These are phyloP conservation scores for Zygaena filipendulae DNA, from an alignment of 2,888 invertebrate genomes.

Conservation along the genomic window DNA sequence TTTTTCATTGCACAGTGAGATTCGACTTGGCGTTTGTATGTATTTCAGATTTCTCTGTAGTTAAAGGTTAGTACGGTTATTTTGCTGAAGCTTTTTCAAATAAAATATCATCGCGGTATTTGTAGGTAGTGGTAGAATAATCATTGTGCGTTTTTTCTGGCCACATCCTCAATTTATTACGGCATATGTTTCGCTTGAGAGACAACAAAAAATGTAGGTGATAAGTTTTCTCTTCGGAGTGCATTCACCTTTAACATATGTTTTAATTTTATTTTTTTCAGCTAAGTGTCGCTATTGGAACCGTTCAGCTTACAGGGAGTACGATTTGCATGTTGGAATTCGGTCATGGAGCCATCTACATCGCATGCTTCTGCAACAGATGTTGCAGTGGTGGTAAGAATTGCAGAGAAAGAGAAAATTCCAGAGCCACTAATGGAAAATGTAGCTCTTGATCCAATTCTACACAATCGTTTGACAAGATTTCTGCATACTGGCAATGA, in stretches of 20 bases:
- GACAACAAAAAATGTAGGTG: constrained; percentile 50
- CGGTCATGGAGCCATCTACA: too few species aligned
- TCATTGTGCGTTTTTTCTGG: constrained; percentile 64
- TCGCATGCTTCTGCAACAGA: background rate
- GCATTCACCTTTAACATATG: constrained; percentile 30
- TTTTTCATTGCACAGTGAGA: too few species aligned
- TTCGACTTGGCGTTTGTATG: too few species aligned
- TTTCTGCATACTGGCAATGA: constrained; percentile 65
- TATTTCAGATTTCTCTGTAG: too few species aligned
- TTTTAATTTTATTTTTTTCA: background rate
- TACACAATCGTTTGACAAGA: constrained; percentile 48
- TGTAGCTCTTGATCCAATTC: constrained; percentile 35
- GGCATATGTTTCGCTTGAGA: constrained; percentile 60
- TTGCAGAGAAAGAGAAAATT: constrained; percentile 22
- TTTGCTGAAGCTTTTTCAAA: too few species aligned
- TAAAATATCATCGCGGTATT: too few species aligned
- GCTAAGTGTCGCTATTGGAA: background rate
- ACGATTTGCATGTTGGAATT: constrained; percentile 10
- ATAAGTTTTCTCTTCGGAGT: constrained; percentile 33
- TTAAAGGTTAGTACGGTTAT: too few species aligned
- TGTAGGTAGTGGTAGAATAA: too few species aligned
- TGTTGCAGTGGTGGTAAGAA: constrained; percentile 7
- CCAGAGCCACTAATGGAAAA: constrained; percentile 26
- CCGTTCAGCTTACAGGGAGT: too few species aligned
- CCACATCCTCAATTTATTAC: constrained; percentile 64